Evolutionary conservation across 2,888 invertebrate genomes (phyloP), one percentile per base, ranked within the genome.

Genomic region (Sceliomorpha sp.): DNA sequence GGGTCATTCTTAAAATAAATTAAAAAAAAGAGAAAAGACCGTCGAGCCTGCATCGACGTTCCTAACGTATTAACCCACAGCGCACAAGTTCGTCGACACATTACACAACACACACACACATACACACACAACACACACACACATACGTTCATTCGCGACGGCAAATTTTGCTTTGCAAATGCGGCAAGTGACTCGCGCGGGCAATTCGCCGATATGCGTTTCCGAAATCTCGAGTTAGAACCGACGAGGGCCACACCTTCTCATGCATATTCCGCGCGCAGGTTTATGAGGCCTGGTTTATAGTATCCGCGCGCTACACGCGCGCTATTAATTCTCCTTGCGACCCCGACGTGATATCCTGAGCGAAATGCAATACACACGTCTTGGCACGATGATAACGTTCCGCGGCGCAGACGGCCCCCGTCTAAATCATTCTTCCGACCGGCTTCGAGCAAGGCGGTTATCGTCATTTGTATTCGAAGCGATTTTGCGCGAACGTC

Each of bases 141-240:
- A n/a, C n/a, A n/a, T n/a, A n/a, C n/a, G n/a, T n/a, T n/a, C n/a
- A n/a, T 44, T 27, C 32, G 48, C 40, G 51, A 47, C 20, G 40
- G n/a, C n/a, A n/a, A 47, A 20, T 70, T 80, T 85, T 79, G 83
- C 83, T 81, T 84, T 78, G 83, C 80, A 85, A 84, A 83, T 85
- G 76, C 72, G 72, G 63, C 67, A 69, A 68, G 69, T 59, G 68
- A 75, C 73, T 73, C 71, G 78, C 70, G 77, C 72, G 70, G 73
- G 74, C 75, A 74, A 78, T 79, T 77, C 78, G 72, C 70, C 78
- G 79, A 82, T 83, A 81, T 81, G 76, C 79, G 79, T 78, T 81
- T 79, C 75, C 79, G 79, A 84, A 85, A 84, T 84, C 79, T 80
- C 62, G 72, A 73, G 76, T 67, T 70, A 62, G 70, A 70, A 69